Conservation (phyloP, 2,797 vertebrate genomes). For the Microcaecilia unicolor region DNA sequence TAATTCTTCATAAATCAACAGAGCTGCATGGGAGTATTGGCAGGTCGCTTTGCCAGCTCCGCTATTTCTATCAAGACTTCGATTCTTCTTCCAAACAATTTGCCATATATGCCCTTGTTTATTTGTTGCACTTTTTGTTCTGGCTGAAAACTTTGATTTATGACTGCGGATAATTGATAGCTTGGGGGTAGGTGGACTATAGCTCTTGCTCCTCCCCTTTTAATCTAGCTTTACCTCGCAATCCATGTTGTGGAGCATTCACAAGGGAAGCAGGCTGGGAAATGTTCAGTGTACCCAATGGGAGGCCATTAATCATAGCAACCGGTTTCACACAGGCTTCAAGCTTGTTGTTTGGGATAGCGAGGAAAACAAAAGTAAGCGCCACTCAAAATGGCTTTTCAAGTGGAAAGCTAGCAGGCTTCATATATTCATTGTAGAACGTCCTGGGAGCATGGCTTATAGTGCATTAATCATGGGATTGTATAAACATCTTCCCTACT, state of each 20-base stretch:
- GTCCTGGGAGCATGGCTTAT: constrained; percentile 11
- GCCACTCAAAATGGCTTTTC: constrained; percentile 55
- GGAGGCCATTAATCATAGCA: constrained; percentile 64
- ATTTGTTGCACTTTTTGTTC: constrained; percentile 63
- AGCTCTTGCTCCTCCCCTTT: constrained; percentile 64
- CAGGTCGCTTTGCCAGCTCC: constrained; percentile 48
- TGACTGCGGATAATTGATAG: constrained; percentile 66
- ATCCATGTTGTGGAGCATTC: constrained; percentile 55
- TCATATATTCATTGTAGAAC: constrained; percentile 54
- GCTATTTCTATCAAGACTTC: constrained; percentile 60
- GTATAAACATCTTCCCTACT: too few relatives aligned
- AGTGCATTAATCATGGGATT: constrained; percentile 13
- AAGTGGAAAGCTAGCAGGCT: constrained; percentile 47
- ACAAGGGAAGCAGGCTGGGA: constrained; percentile 63
- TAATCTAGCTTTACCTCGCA: constrained; percentile 68
- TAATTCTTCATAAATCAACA: constrained; percentile 63
- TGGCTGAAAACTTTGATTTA: constrained; percentile 67
- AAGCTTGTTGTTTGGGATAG: constrained; percentile 59
- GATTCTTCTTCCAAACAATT: constrained; percentile 59
- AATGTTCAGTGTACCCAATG: constrained; percentile 61
- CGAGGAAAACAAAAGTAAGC: constrained; percentile 57
- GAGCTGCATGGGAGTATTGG: constrained; percentile 49
- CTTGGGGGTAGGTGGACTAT: constrained; percentile 53
- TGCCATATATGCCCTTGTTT: constrained; percentile 60
- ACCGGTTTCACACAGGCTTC: constrained; percentile 45